Conservation (phyloP, 2,113 vertebrate species). For the Gracilinanus agilis region DNA sequence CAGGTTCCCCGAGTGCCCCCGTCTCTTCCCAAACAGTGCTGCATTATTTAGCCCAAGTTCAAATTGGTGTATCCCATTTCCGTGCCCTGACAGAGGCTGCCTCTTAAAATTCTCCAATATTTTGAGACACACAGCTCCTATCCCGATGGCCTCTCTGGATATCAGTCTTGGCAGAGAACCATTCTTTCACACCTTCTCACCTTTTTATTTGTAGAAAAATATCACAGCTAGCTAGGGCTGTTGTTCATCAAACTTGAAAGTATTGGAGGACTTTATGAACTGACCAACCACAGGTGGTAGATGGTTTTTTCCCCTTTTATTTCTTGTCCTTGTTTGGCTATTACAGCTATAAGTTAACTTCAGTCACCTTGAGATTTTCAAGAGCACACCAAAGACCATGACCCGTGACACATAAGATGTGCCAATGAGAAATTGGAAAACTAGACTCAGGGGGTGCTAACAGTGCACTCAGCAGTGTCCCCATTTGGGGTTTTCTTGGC, state of each 20-base stretch:
- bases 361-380: not conserved
- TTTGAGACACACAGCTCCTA: constrained; percentile 73
- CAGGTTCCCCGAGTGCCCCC: constrained; percentile 85
- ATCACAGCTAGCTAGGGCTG: not conserved
- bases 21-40: constrained; percentile 92
- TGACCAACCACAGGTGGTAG: not conserved
- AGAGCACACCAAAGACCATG: not conserved
- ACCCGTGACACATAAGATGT: not conserved
- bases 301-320: not conserved
- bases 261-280: not conserved
- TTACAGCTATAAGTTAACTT: not conserved
- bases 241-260: not conserved
- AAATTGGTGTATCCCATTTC: constrained; percentile 84
- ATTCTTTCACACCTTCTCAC: constrained; percentile 21
- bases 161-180: constrained; percentile 56
- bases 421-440: not conserved
- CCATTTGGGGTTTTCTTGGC: not conserved
- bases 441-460: not conserved
- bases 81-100: constrained; percentile 75
- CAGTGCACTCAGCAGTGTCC: not conserved
- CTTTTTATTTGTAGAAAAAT: constrained; percentile 57
- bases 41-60: constrained; percentile 89
- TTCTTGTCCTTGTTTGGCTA: not conserved
- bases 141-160: constrained; percentile 72
- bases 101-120: constrained; percentile 77